These are phyloP conservation scores for Melanaphis sacchari DNA, from an alignment of 1,140 invertebrate species.

Conservation along the genomic window DNA sequence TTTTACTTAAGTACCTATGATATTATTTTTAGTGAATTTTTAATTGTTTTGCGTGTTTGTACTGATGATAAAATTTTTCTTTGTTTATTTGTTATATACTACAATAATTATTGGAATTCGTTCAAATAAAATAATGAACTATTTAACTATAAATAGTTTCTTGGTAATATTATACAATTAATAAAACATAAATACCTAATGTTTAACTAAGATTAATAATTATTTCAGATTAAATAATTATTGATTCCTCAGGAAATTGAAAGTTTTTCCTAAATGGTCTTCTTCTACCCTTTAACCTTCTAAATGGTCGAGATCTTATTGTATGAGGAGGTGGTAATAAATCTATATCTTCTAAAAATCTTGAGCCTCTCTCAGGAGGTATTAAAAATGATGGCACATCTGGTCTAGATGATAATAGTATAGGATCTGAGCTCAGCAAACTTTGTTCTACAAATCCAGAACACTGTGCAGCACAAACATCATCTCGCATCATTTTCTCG, in stretches of 20 bases:
- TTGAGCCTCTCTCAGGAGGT: neutral
- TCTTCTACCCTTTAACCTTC: conserved; percentile 33
- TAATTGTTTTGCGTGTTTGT: neutral
- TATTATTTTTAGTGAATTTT: neutral
- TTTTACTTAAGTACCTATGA: neutral
- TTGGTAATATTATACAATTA: neutral
- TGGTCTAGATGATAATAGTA: conserved; percentile 26
- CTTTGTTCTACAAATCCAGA: conserved; percentile 46
- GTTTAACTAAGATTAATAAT: neutral
- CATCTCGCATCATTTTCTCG: conserved; percentile 82
- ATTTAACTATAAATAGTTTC: neutral
- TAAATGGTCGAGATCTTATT: conserved; percentile 1
- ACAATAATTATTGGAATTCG: neutral
- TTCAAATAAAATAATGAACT: neutral
- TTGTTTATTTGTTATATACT: neutral
- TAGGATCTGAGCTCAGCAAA: neutral
- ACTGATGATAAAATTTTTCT: neutral
- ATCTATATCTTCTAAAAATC: conserved; percentile 36
- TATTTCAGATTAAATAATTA: conserved; percentile 32
- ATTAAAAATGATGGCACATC: conserved; percentile 43
- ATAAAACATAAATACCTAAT: neutral
- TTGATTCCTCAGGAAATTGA: conserved; percentile 43
- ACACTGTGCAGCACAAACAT: conserved; percentile 90
- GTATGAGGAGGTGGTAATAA: conserved; percentile 43
- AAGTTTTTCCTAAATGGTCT: conserved; percentile 47